Percentiles rank a stretch among this genome's conserved stretches.
phyloP scores from a whole-genome alignment of 2,888 invertebrate genomes.

The Dusona sp. region DNA sequence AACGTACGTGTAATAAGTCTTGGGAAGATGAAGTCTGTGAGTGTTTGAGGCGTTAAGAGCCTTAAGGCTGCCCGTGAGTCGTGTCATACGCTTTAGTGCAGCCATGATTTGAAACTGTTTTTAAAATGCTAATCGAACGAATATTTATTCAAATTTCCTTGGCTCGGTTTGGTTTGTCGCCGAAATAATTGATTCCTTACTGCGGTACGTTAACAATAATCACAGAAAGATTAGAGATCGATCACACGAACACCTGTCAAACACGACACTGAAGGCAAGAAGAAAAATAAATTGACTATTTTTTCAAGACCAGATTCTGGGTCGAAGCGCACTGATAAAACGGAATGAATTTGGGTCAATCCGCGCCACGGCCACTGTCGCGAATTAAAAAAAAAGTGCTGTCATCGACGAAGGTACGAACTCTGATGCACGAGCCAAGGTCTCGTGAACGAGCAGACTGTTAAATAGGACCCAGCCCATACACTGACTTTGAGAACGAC shows the following conservation, averaged over 20 bases:
- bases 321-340: conserved; percentile 33
- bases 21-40: conserved; percentile 80
- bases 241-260: conserved; percentile 30
- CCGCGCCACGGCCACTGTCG: conserved; percentile 34
- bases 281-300: not conserved
- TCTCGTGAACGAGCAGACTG: conserved; percentile 20
- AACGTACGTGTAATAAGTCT: conserved; percentile 91
- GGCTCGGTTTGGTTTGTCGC: not conserved
- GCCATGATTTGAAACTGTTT: conserved; percentile 74
- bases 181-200: not conserved
- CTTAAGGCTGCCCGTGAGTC: conserved; percentile 76
- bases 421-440: conserved; percentile 40
- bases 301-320: not conserved
- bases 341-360: conserved; percentile 60
- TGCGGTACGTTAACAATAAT: not conserved
- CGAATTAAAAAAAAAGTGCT: conserved; percentile 36
- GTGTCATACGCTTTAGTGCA: conserved; percentile 78
- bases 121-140: not conserved
- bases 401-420: conserved; percentile 39
- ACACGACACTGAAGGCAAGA: not conserved
- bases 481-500: conserved; percentile 8
- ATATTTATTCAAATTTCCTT: conserved; percentile 16
- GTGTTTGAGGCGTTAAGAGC: conserved; percentile 69
- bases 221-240: conserved; percentile 5
- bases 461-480: conserved; percentile 41